Evolutionary conservation across 2,113 vertebrate species (phyloP), one percentile per base, ranked within the genome.

Genomic region (Apus apus): DNA sequence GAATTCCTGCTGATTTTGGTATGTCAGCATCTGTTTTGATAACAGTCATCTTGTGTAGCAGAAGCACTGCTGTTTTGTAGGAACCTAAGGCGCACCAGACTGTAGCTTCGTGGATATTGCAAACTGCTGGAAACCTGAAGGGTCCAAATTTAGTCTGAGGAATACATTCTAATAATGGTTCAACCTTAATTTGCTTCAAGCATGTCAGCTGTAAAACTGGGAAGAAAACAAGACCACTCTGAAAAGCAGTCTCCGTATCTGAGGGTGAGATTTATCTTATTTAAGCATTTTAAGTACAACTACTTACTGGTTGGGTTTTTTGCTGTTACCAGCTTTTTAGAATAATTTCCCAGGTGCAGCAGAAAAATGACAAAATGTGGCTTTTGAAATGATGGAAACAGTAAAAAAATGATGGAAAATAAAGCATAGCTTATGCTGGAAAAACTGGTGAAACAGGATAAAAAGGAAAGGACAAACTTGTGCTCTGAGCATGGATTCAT

Each of bases 1-100:
- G 70, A 94, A 94, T 93, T 95, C 80, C 58, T 79, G 80, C 80
- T 79, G 81, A 58, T 95, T 96, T 85, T 87, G 50, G 46, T 95
- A 48, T 26, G 10, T 67, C 67, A 95, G 82, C 36, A 51, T 71
- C 78, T 94, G 87, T 70, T 96, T 94, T 27, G 22, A 43, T 91
- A 95, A 62, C 30, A 84, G 64, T 48, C 75, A 74, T 74, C 43
- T 71, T 88, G 72, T 88, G 62, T 60, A 90, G 76, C 67, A 89
- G 64, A 79, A 82, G 19, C 45, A 36, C 67, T 40, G 32, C 56
- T 77, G 21, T 71, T 86, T 56, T 78, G 43, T 71, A 71, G 79
- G 60, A 84, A 81, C 68, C 48, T 64, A 50, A 83, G 57, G 56
- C 65, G 51, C 84, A 56, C 65, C 85, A 83, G 72, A n/a, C 45